Conservation (phyloP, 2,113 vertebrate genomes). For the Boleophthalmus pectinirostris region DNA sequence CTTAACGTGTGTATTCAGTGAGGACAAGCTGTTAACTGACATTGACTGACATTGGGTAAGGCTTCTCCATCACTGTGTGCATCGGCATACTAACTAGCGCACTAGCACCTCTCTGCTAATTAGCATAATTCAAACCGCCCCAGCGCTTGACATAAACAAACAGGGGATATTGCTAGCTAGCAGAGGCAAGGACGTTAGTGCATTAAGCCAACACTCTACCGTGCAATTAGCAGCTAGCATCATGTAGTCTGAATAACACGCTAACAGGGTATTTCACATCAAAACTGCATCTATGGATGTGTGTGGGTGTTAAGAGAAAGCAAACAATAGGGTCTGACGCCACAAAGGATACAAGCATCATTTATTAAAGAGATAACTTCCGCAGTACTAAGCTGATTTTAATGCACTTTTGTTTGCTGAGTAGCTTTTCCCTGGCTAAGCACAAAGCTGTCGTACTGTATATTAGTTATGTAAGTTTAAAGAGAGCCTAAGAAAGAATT, state of each 20-base stretch:
- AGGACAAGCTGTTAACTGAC: slow-evolving; percentile 42
- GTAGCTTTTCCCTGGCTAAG: slow-evolving; percentile 26
- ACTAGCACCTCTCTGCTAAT: slow-evolving; percentile 6
- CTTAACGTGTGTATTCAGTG: slow-evolving; percentile 46
- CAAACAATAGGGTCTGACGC: slow-evolving; percentile 29
- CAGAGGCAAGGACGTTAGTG: slow-evolving; percentile 11
- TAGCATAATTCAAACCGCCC: slow-evolving; percentile 8
- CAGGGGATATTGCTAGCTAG: not conserved
- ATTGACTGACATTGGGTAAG: slow-evolving; percentile 40
- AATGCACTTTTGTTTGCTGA: slow-evolving; percentile 22
- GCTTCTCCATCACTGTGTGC: slow-evolving; percentile 12
- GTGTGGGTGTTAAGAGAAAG: slow-evolving; percentile 21
- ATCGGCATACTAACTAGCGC: slow-evolving; percentile 35
- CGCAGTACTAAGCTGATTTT: slow-evolving; percentile 23
- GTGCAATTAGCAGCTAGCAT: slow-evolving; percentile 26
- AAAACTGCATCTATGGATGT: slow-evolving; percentile 6
- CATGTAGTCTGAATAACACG: slow-evolving; percentile 10
- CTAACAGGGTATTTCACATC: slow-evolving; percentile 14
- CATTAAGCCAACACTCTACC: slow-evolving; percentile 14
- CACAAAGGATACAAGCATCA: slow-evolving; percentile 26
- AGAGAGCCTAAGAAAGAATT: slow-evolving; percentile 27
- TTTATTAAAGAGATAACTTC: slow-evolving; percentile 21
- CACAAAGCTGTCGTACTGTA: slow-evolving; percentile 26
- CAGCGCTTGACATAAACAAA: slow-evolving; percentile 9
- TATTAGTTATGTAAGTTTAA: slow-evolving; percentile 45